phyloP scores from a whole-genome alignment of 2,888 invertebrate genomes.

The Drosophila colorata region DNA sequence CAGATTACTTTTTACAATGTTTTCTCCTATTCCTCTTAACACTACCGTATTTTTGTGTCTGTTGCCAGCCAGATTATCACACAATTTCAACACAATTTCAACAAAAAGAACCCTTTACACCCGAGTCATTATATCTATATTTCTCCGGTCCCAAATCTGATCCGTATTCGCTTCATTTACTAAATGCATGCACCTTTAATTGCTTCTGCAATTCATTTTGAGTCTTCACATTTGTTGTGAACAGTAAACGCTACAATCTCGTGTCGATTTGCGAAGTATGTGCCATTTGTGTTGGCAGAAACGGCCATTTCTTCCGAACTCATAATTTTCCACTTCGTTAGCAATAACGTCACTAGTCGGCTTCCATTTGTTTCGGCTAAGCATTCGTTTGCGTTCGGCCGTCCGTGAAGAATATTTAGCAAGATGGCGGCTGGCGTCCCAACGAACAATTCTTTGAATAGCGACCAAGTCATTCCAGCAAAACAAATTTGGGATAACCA shows the following conservation, averaged over 20 bases:
- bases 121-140: too few species aligned
- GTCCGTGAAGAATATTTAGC: constrained; percentile 7
- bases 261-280: constrained; percentile 6
- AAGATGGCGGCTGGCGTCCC: not conserved
- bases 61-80: not conserved
- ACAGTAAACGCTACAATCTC: constrained; percentile 1
- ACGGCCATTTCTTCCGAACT: constrained; percentile 14
- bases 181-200: not conserved
- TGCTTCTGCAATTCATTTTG: constrained; percentile 8
- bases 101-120: too few species aligned
- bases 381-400: constrained; percentile 7
- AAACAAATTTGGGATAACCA: not conserved
- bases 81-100: not conserved
- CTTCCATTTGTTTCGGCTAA: constrained; percentile 11
- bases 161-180: not conserved
- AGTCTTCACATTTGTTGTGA: not conserved
- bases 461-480: not conserved
- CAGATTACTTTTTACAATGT: constrained; percentile 18
- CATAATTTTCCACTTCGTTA: constrained; percentile 16
- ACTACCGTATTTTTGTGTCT: not conserved
- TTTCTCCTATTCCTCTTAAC: constrained; percentile 26
- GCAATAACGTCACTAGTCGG: constrained; percentile 4
- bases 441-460: not conserved
- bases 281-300: constrained; percentile 16
- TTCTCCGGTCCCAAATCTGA: not conserved